Conservation (phyloP, 2,888 invertebrate genomes). For the Helleia helle region DNA sequence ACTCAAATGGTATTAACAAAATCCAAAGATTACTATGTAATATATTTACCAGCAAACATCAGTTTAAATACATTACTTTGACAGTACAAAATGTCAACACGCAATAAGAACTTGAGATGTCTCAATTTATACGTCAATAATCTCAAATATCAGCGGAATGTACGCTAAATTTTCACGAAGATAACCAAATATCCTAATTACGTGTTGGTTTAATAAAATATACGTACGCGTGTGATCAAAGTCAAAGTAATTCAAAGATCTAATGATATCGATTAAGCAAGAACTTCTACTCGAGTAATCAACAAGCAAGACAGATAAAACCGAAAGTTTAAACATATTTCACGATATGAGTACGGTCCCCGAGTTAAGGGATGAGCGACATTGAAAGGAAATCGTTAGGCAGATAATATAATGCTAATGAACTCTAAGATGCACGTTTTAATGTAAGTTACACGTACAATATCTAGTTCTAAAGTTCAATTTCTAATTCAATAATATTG, state of each 20-base stretch:
- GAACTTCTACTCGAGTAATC: conserved; percentile 46
- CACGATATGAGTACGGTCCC: conserved; percentile 44
- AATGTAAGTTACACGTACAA: background rate
- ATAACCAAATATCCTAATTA: conserved; percentile 2
- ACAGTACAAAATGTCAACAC: no score
- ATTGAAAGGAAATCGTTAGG: conserved; percentile 55
- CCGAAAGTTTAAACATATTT: conserved; percentile 53
- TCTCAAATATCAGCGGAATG: background rate
- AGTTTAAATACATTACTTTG: no score
- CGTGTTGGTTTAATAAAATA: conserved; percentile 20
- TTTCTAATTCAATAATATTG: no score
- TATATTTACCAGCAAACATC: no score
- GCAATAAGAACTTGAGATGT: no score
- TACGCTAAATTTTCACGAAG: background rate
- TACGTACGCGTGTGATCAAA: conserved; percentile 33
- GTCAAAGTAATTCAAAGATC: conserved; percentile 38
- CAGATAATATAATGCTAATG: conserved; percentile 58
- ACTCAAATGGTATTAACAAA: no score
- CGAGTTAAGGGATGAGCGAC: conserved; percentile 32
- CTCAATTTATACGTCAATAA: no score
- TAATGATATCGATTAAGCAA: conserved; percentile 47
- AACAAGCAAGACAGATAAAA: conserved; percentile 47
- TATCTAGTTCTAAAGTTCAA: no score
- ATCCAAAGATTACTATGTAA: no score
- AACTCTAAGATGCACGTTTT: conserved; percentile 21